Evolutionary conservation across 1,140 invertebrate genomes (phyloP), one percentile per base, ranked within the genome.

Genomic region (Gonioctena quinquepunctata): DNA sequence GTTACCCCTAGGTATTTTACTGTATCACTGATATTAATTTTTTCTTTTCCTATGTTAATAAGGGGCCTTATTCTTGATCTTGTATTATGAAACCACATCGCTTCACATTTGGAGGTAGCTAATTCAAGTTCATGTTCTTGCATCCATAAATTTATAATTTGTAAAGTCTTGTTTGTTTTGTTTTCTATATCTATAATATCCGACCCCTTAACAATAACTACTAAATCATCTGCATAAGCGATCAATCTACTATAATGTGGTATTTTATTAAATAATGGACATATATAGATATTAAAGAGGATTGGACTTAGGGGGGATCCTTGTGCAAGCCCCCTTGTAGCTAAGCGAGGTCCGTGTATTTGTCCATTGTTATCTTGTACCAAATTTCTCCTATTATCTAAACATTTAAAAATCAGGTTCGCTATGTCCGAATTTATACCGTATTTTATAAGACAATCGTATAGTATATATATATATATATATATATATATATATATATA

Each of bases 1-100:
- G 11, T 62, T 28, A 62, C 13, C 8, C 42, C 33, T 66, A 66
- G 27, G 27, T 66, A 54, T 52, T 52, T 66, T 49, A 52, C 27
- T 8, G 26, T 4, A 8, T 23, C 28, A 4, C n/a, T 63, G n/a
- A 3, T 7, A 19, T 63, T 42, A 13, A 23, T 63, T 8, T 23
- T 63, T 8, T 52, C 16, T 61, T 59, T 49, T 61, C 6, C 1
- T 59, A 6, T 4, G 57, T 21, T 11, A 26, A 59, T 18, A 61
- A 3, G 56, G 56, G 66, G 16, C 56, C 54, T 2, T 49, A 56
- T 33, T 69, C 48, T 21, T 23, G 59, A 7, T 63, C 0, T 1
- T 57, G 59, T 6, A 21, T 42, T 42, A 7, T 6, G 6, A n/a
- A 42, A 42, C 33, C 33, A 42, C 6, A 42, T n/a, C 33, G 33